Base-by-base conservation (phyloP, 2,113 vertebrate species). In the Oryzias javanicus region DNA sequence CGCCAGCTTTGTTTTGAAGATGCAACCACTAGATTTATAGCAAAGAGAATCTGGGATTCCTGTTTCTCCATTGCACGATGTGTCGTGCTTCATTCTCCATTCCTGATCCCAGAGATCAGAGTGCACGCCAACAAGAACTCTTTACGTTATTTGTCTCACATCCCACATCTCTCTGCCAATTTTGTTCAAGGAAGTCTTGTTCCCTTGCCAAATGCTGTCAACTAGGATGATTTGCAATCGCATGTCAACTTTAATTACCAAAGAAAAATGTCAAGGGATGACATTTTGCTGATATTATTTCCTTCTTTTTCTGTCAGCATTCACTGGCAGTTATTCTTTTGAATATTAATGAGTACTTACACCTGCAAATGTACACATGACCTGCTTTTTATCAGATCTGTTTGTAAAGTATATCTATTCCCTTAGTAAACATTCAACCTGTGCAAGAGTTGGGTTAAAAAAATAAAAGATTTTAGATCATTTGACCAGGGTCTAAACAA, bases 61-160 rank as follows among this genome's bases (percentile, higher is more conserved):
- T 29, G 57, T 51, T 53, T 67, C 35, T 49, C 45, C 20, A 1
- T 4, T 16, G 25, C 25, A 27, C 4, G 25, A 27, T 5, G 25
- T 27, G 1, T 27, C 4, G 5, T 27, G 25, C 25, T 8, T 2
- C 35, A 12, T 35, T 35, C 12, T 12, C 77, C 67, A 55, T 46
- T 76, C 20, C n/a, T 29, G 24, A 64, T 62, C 46, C 49, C 65
- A 2, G 15, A 50, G 67, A 45, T 65, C 45, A 65, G 54, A 60
- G 19, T 61, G 64, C 1, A 8, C 57, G 18, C 49, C 5, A 35
- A 35, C 58, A 5, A 50, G 48, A 19, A 47, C 55, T 54, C 15
- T 3, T 20, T 15, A 19, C 50, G 48, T 25, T 8, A n/a, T 27
- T 44, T 10, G 50, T 18, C 6, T 12, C n/a, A 14, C 4, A 12